A percentile compares a stretch with the other conserved stretches of the same genome.
phyloP scores from a whole-genome alignment of 2,797 vertebrate species.

The Zalophus californianus region DNA sequence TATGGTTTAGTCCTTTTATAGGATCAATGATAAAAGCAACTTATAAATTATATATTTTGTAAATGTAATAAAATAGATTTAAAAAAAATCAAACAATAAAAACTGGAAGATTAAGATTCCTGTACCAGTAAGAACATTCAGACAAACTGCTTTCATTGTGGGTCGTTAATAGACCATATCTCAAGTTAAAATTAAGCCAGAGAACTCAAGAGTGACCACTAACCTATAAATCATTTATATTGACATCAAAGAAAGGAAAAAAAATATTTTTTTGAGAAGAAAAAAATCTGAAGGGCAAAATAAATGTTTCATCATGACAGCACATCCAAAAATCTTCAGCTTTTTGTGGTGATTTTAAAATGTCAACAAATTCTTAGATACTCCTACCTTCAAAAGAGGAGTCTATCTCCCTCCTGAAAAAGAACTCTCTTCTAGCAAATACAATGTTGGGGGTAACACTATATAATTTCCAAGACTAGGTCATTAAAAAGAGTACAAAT shows the following conservation, averaged over 20 bases:
- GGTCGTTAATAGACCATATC: background rate
- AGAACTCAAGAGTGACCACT: background rate
- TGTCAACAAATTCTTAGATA: background rate
- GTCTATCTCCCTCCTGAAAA: background rate
- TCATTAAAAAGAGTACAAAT: background rate
- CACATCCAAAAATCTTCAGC: background rate
- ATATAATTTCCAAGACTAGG: background rate
- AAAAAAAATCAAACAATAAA: slow-evolving; percentile 38
- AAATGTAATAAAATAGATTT: background rate
- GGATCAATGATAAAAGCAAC: slow-evolving; percentile 12
- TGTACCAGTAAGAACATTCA: background rate
- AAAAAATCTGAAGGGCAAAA: background rate
- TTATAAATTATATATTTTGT: slow-evolving; percentile 1
- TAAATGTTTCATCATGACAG: slow-evolving; percentile 31
- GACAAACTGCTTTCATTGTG: background rate
- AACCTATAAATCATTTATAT: background rate
- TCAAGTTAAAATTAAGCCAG: slow-evolving; percentile 24
- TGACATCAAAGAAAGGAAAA: background rate
- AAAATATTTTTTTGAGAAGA: background rate
- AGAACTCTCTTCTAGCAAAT: background rate
- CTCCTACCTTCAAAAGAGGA: background rate
- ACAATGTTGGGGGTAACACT: background rate
- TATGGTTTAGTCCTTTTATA: background rate
- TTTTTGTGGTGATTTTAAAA: slow-evolving; percentile 34
- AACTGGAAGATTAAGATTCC: background rate